phyloP scores from a whole-genome alignment of 1,140 invertebrate species.

The Hycleus cichorii region DNA sequence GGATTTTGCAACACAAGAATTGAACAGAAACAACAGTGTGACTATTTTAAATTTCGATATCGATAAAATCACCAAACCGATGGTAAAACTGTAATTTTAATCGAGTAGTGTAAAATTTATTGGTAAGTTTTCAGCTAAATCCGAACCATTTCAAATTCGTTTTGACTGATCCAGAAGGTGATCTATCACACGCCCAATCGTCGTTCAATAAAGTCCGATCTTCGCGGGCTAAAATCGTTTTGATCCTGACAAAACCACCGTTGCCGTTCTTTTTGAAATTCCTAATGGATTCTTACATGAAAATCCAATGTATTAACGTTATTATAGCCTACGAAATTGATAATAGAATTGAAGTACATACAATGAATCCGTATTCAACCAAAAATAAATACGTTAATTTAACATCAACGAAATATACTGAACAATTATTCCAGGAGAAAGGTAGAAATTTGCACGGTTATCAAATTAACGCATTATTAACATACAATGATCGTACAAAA shows the following conservation, averaged over 20 bases:
- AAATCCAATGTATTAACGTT: constrained; percentile 5
- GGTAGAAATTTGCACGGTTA: background rate
- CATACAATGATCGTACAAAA: constrained; percentile 2
- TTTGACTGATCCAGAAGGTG: background rate
- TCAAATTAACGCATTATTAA: constrained; percentile 3
- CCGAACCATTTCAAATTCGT: constrained; percentile 8
- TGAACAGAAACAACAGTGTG: background rate
- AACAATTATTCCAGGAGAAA: constrained; percentile 5
- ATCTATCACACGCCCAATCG: background rate
- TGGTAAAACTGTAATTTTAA: background rate
- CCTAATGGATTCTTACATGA: background rate
- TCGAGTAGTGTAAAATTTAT: background rate
- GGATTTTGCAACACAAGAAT: background rate
- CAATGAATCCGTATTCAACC: background rate
- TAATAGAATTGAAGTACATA: constrained; percentile 1
- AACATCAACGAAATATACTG: background rate
- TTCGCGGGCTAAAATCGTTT: constrained; percentile 2
- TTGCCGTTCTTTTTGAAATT: background rate
- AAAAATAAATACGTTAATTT: constrained; percentile 1
- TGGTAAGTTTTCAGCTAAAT: background rate
- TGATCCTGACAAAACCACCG: constrained; percentile 1
- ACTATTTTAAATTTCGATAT: constrained; percentile 1
- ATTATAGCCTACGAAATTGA: constrained; percentile 4
- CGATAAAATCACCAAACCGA: background rate
- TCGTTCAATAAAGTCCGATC: background rate